These are phyloP conservation scores for Galerucella nymphaeae DNA, from an alignment of 2,888 invertebrate species.

Conservation along the genomic window DNA sequence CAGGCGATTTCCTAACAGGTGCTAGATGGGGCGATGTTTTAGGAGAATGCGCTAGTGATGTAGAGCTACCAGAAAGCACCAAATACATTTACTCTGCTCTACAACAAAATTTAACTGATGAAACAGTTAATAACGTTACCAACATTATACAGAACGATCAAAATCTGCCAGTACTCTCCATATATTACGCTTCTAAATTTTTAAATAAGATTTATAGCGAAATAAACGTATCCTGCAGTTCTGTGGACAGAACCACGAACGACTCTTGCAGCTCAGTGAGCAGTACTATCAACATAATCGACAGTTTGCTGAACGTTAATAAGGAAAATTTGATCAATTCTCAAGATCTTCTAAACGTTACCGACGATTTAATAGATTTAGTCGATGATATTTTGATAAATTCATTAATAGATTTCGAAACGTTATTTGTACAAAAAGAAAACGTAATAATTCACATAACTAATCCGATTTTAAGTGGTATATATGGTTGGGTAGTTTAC, in stretches of 20 bases:
- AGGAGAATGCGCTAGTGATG: slow-evolving; percentile 51
- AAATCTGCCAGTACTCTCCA: slow-evolving; percentile 54
- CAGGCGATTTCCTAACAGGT: slow-evolving; percentile 70
- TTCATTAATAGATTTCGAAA: slow-evolving; percentile 46
- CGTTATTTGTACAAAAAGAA: slow-evolving; percentile 46
- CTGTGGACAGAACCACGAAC: slow-evolving; percentile 26
- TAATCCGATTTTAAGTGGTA: slow-evolving; percentile 66
- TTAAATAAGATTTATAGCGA: slow-evolving; percentile 45
- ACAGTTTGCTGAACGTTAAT: slow-evolving; percentile 61
- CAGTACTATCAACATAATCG: slow-evolving; percentile 49
- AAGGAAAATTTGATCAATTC: slow-evolving; percentile 59
- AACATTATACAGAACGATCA: slow-evolving; percentile 44
- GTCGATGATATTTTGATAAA: slow-evolving; percentile 69
- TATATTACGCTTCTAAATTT: slow-evolving; percentile 55
- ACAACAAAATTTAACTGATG: slow-evolving; percentile 41
- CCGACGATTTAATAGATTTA: slow-evolving; percentile 72
- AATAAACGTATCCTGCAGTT: slow-evolving; percentile 1
- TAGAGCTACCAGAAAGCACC: slow-evolving; percentile 43
- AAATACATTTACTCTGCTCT: slow-evolving; percentile 47
- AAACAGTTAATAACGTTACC: slow-evolving; percentile 49
- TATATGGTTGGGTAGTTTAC: slow-evolving; percentile 68
- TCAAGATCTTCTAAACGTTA: slow-evolving; percentile 71
- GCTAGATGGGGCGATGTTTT: slow-evolving; percentile 68
- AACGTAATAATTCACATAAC: slow-evolving; percentile 68
- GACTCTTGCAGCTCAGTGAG: slow-evolving; percentile 19